phyloP scores from a whole-genome alignment of 1,140 invertebrate species.

The Drosophila arizonae region DNA sequence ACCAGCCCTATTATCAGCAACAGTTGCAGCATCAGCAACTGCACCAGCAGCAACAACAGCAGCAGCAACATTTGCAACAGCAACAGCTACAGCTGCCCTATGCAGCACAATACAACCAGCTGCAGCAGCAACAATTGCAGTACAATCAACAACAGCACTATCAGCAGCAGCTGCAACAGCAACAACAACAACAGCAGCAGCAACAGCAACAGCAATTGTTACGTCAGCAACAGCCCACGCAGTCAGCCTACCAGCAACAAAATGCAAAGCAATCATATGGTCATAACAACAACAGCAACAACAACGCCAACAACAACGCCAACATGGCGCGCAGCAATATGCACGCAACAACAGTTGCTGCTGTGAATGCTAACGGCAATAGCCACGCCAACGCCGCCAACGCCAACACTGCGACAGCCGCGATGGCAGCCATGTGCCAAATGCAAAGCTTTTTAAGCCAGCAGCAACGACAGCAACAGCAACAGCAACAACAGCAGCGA shows the following conservation, averaged over 20 bases:
- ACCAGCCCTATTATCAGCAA: constrained; percentile 71
- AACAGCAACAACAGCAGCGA: constrained; percentile 35
- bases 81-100: constrained; percentile 42
- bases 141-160: constrained; percentile 51
- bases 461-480: constrained; percentile 60
- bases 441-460: constrained; percentile 74
- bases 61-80: constrained; percentile 45
- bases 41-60: constrained; percentile 48
- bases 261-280: constrained; percentile 57
- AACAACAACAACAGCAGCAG: constrained; percentile 36
- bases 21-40: constrained; percentile 59
- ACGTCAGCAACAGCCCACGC: constrained; percentile 60
- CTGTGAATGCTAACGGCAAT: constrained; percentile 45
- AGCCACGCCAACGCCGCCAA: constrained; percentile 33
- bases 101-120: constrained; percentile 46
- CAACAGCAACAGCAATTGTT: constrained; percentile 55
- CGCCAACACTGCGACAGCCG: constrained; percentile 50
- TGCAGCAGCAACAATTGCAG: constrained; percentile 37
- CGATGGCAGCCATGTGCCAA: constrained; percentile 74
- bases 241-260: constrained; percentile 53
- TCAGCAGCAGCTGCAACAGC: constrained; percentile 48
- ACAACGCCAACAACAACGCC: constrained; percentile 42
- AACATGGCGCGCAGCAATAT: constrained; percentile 53
- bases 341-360: constrained; percentile 46
- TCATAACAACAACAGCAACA: constrained; percentile 33